Percentiles rank a stretch among this genome's conserved stretches.
phyloP scores from a whole-genome alignment of 2,113 vertebrate species.

The Laticauda colubrina region DNA sequence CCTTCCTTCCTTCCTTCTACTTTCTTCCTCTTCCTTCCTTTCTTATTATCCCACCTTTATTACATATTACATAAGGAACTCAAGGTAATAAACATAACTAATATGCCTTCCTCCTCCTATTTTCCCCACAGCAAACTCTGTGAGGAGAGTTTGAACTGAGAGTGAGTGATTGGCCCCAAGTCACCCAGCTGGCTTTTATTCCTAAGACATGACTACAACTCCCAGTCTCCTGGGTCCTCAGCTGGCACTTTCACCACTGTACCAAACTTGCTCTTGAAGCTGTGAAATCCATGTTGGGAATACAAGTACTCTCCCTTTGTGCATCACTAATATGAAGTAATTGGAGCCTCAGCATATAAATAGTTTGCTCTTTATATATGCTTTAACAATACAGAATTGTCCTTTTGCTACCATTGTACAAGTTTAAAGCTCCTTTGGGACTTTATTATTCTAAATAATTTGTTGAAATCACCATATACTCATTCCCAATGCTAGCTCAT shows the following conservation, averaged over 20 bases:
- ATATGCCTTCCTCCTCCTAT: not conserved
- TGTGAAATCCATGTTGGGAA: not conserved
- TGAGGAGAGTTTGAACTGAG: not conserved
- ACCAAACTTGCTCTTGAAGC: not conserved
- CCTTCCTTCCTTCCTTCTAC: no score
- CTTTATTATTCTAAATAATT: not conserved
- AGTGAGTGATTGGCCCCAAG: not conserved
- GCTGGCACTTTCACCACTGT: not conserved
- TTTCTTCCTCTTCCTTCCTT: not conserved
- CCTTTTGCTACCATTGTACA: not conserved
- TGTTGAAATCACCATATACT: not conserved
- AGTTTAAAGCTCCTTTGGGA: not conserved
- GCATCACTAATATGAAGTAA: not conserved
- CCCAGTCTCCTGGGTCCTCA: not conserved
- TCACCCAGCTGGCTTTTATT: not conserved
- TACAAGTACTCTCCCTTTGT: not conserved
- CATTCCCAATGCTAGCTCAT: not conserved
- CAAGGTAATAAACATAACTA: not conserved
- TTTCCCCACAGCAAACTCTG: not conserved
- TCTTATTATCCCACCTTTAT: not conserved
- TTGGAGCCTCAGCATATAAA: not conserved
- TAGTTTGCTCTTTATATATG: not conserved
- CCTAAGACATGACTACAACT: not conserved
- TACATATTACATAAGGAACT: not conserved
- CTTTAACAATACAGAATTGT: not conserved